These are phyloP conservation scores for Pandemis cinnamomeana DNA, from an alignment of 2,888 invertebrate species.

Conservation along the genomic window DNA sequence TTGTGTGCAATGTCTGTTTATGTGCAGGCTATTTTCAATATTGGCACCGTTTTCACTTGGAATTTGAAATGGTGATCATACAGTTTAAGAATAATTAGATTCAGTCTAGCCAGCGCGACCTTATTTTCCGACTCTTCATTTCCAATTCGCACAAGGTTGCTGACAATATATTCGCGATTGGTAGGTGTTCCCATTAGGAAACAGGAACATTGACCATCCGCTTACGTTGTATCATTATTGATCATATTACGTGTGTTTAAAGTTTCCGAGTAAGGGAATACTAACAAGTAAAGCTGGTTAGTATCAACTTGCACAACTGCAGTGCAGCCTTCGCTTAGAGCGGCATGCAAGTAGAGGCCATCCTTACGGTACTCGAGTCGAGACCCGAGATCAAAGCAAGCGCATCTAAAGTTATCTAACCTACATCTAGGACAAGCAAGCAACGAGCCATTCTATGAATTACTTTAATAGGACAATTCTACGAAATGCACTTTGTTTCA, in stretches of 20 bases:
- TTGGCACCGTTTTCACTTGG: slow-evolving; percentile 39
- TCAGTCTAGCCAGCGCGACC: slow-evolving; percentile 46
- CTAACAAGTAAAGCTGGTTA: slow-evolving; percentile 54
- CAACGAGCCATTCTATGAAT: slow-evolving; percentile 7
- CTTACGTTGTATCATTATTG: background rate
- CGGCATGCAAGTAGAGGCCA: slow-evolving; percentile 59
- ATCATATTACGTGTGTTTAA: background rate
- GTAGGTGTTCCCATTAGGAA: background rate
- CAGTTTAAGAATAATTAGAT: slow-evolving; percentile 53
- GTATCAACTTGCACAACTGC: slow-evolving; percentile 34
- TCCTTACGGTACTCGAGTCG: slow-evolving; percentile 64
- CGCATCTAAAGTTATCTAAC: slow-evolving; percentile 45
- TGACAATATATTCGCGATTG: background rate
- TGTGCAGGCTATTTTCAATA: slow-evolving; percentile 58
- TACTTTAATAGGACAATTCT: background rate
- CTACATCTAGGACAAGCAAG: slow-evolving; percentile 37
- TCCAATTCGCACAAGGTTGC: slow-evolving; percentile 21
- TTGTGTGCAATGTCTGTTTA: slow-evolving; percentile 52
- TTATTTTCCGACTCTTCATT: slow-evolving; percentile 17
- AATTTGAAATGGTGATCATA: slow-evolving; percentile 53
- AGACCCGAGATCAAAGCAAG: slow-evolving; percentile 52
- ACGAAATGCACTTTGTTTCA: background rate
- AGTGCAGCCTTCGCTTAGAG: slow-evolving; percentile 36
- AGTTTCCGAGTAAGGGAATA: slow-evolving; percentile 52
- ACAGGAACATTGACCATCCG: background rate